Conservation (phyloP, 37 sponge, comb jelly and placozoan genomes). For the Eunapius fragilis region DNA sequence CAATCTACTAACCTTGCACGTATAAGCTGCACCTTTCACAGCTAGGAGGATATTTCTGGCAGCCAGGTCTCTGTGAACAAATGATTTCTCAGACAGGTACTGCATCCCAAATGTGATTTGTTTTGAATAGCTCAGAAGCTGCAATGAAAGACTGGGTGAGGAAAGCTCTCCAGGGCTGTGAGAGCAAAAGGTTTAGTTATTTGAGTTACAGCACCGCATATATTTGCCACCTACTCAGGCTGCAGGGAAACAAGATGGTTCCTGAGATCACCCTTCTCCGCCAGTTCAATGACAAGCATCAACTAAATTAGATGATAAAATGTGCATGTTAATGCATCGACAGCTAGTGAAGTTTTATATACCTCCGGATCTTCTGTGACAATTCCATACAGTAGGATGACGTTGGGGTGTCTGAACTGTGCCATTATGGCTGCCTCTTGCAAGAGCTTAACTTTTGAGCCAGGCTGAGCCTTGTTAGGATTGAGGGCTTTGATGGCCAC, state of each 20-base stretch:
- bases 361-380: conserved; percentile 39
- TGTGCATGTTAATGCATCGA: not conserved
- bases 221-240: not conserved
- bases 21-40: not conserved
- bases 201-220: not conserved
- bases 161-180: not conserved
- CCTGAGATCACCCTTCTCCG: conserved; percentile 33
- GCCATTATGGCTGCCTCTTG: conserved; percentile 57
- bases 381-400: conserved; percentile 36
- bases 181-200: not conserved
- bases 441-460: conserved; percentile 34
- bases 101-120: conserved; percentile 40
- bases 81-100: conserved; percentile 36
- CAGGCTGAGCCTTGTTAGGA: not conserved
- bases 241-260: not conserved
- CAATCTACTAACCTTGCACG: not conserved
- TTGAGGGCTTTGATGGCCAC: conserved; percentile 47
- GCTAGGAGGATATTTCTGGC: conserved; percentile 56
- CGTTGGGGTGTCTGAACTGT: conserved; percentile 51
- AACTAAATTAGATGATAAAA: conserved; percentile 11
- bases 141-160: not conserved
- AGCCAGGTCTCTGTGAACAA: conserved; percentile 60
- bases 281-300: conserved; percentile 42
- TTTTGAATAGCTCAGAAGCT: conserved; percentile 6
- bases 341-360: not conserved